Conservation (phyloP, 2,113 vertebrate species). For the Poeciliopsis turrubarensis region DNA sequence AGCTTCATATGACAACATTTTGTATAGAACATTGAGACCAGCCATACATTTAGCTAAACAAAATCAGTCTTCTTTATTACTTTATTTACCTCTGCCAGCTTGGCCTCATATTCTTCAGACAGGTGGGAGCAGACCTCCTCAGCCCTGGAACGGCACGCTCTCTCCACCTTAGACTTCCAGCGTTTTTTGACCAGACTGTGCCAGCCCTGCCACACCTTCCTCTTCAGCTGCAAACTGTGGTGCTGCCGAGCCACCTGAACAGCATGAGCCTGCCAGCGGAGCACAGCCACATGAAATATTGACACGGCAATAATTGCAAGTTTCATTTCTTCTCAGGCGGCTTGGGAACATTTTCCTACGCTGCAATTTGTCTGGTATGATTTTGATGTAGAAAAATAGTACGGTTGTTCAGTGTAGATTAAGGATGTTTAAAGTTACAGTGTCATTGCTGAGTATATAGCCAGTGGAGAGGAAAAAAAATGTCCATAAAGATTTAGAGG, state of each 20-base stretch:
- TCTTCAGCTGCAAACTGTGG: slow-evolving; percentile 84
- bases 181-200: slow-evolving; percentile 77
- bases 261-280: slow-evolving; percentile 79
- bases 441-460: background rate
- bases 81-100: slow-evolving; percentile 83
- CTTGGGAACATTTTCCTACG: slow-evolving; percentile 2
- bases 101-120: slow-evolving; percentile 87
- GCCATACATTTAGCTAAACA: background rate
- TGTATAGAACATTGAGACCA: too few species aligned
- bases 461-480: background rate
- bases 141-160: slow-evolving; percentile 87
- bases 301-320: slow-evolving; percentile 29
- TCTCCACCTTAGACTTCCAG: slow-evolving; percentile 89
- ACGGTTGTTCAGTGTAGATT: too few species aligned
- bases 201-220: slow-evolving; percentile 90
- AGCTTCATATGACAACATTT: too few species aligned
- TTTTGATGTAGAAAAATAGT: background rate
- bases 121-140: slow-evolving; percentile 90
- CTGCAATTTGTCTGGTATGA: background rate
- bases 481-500: background rate
- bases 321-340: slow-evolving; percentile 25
- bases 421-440: background rate
- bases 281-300: slow-evolving; percentile 42
- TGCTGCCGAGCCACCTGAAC: slow-evolving; percentile 83
- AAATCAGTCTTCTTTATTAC: background rate